phyloP scores from a whole-genome alignment of 1,140 invertebrate genomes.

The Drosophila kikkawai region DNA sequence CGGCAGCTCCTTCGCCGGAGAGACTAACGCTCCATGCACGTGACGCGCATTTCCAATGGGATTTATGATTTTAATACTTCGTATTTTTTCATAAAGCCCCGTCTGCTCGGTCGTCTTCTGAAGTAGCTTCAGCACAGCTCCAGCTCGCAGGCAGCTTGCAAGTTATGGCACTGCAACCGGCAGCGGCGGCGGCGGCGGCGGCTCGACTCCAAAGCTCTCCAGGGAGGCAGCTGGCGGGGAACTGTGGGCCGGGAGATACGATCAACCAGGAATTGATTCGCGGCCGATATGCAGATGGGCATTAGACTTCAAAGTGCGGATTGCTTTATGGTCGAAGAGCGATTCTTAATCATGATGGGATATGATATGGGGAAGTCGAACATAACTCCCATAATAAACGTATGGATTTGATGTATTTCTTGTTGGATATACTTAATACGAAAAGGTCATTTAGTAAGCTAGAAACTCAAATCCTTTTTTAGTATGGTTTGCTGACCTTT shows the following conservation, averaged over 20 bases:
- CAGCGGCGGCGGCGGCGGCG: neutral
- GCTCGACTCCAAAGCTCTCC: slow-evolving; percentile 23
- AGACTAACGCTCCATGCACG: slow-evolving; percentile 78
- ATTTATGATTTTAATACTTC: slow-evolving; percentile 83
- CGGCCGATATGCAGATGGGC: slow-evolving; percentile 41
- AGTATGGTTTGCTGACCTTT: too few species aligned
- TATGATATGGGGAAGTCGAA: neutral
- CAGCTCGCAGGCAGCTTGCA: slow-evolving; percentile 28
- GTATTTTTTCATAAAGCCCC: slow-evolving; percentile 78
- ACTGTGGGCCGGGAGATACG: slow-evolving; percentile 1
- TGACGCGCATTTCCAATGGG: slow-evolving; percentile 80
- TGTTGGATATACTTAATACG: too few species aligned
- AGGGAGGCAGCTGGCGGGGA: neutral
- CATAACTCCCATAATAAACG: too few species aligned
- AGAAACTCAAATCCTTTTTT: neutral
- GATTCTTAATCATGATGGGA: slow-evolving; percentile 1
- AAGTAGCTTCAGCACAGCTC: slow-evolving; percentile 41
- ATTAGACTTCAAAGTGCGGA: slow-evolving; percentile 36
- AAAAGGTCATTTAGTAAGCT: neutral
- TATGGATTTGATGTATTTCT: too few species aligned
- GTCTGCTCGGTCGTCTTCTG: slow-evolving; percentile 42
- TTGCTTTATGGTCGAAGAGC: slow-evolving; percentile 2
- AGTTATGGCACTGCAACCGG: slow-evolving; percentile 43
- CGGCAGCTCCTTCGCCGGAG: slow-evolving; percentile 71
- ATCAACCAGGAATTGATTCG: slow-evolving; percentile 43